Evolutionary conservation across 2,113 vertebrate genomes (phyloP).

Genomic region (Cyanoliseus patagonus): DNA sequence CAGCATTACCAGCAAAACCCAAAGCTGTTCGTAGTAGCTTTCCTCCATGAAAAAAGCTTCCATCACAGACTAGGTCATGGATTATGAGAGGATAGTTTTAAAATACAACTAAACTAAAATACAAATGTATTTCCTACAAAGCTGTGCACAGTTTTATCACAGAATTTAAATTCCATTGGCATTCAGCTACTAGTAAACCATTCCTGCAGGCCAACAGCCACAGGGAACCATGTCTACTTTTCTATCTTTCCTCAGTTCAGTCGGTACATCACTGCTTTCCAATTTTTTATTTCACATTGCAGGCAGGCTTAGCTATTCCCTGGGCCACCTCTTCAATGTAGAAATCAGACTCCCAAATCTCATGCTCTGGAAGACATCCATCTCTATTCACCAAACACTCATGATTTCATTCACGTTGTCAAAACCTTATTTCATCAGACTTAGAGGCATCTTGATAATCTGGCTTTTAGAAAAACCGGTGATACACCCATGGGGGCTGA

Average conservation of each 20-base stretch:
- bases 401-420: neutral
- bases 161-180: neutral
- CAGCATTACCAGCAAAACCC: neutral
- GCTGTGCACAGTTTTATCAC: neutral
- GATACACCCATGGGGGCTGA: neutral
- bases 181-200: neutral
- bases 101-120: neutral
- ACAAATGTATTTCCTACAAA: neutral
- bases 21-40: neutral
- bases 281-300: neutral
- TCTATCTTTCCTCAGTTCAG: neutral
- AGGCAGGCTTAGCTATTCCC: neutral
- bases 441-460: neutral
- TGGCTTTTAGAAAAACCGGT: neutral
- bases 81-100: neutral
- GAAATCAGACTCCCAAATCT: neutral
- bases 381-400: neutral
- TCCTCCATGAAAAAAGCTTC: neutral
- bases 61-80: neutral
- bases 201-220: neutral
- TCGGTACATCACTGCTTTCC: neutral
- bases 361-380: neutral
- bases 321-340: neutral
- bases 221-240: neutral
- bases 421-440: neutral